Conservation (phyloP, 2,113 vertebrate species). For the Anhinga anhinga region DNA sequence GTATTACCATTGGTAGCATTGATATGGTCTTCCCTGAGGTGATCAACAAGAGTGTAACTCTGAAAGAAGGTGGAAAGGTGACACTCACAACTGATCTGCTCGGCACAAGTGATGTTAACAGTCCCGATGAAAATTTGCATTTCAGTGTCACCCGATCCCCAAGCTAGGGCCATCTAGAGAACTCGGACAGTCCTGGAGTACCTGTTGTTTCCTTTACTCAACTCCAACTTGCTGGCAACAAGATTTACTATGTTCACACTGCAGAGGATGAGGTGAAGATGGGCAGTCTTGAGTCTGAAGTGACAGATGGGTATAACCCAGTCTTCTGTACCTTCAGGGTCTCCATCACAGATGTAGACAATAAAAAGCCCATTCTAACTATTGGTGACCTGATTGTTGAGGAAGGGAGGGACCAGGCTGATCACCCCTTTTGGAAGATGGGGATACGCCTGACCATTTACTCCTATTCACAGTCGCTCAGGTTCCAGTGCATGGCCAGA, state of each 20-base stretch:
- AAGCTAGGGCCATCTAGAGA: slow-evolving; percentile 59
- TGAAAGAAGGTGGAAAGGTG: slow-evolving; percentile 62
- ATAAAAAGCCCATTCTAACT: slow-evolving; percentile 69
- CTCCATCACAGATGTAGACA: slow-evolving; percentile 60
- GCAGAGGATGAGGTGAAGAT: slow-evolving; percentile 64
- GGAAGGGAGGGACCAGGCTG: slow-evolving; percentile 54
- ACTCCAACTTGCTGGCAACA: slow-evolving; percentile 64
- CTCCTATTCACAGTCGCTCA: slow-evolving; percentile 63
- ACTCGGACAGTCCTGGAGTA: slow-evolving; percentile 46
- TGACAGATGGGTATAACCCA: slow-evolving; percentile 58
- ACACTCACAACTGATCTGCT: slow-evolving; percentile 65
- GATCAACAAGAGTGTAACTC: slow-evolving; percentile 64
- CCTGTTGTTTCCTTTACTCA: slow-evolving; percentile 66
- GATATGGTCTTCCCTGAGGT: slow-evolving; percentile 61
- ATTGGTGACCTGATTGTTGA: slow-evolving; percentile 39
- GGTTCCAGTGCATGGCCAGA: slow-evolving; percentile 58
- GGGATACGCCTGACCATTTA: slow-evolving; percentile 57
- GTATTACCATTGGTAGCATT: slow-evolving; percentile 46
- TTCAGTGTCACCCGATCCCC: slow-evolving; percentile 61
- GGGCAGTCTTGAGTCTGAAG: slow-evolving; percentile 70
- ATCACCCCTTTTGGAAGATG: slow-evolving; percentile 67
- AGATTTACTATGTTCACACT: slow-evolving; percentile 65
- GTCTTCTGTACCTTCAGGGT: slow-evolving; percentile 57
- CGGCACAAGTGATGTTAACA: slow-evolving; percentile 62
- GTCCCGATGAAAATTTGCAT: slow-evolving; percentile 52